A percentile compares a stretch with the other conserved stretches of the same genome.
These are phyloP conservation scores for Ophion ventricosus DNA, from an alignment of 2,888 invertebrate species.

Conservation along the genomic window DNA sequence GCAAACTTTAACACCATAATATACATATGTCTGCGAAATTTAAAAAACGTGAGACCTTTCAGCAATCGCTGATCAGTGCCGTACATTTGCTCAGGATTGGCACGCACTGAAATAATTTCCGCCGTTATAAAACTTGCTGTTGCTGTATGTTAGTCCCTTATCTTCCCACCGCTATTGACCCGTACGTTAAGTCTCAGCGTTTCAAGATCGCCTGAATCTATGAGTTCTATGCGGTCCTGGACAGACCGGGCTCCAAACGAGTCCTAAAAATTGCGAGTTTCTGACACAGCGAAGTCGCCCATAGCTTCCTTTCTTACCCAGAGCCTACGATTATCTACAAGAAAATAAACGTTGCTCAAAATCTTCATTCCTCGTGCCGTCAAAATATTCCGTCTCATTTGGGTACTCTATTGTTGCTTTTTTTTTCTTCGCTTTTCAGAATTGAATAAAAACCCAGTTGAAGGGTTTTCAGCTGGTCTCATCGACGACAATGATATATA, in stretches of 20 bases:
- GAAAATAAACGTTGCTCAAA: background rate
- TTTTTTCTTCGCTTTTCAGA: slow-evolving; percentile 87
- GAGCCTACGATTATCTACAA: too few species aligned
- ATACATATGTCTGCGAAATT: background rate
- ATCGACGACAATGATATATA: slow-evolving; percentile 99
- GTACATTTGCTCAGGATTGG: background rate
- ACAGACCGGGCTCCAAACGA: too few species aligned
- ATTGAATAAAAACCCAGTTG: slow-evolving; percentile 99
- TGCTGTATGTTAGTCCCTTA: too few species aligned
- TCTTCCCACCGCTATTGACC: too few species aligned
- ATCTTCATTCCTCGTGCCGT: too few species aligned
- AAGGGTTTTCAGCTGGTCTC: slow-evolving; percentile 99
- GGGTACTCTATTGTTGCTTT: background rate
- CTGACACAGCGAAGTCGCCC: too few species aligned
- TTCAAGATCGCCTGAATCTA: too few species aligned
- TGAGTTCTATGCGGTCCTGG: too few species aligned
- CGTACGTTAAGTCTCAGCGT: too few species aligned
- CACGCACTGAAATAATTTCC: background rate
- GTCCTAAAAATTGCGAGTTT: too few species aligned
- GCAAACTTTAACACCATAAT: background rate
- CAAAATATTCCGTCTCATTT: background rate
- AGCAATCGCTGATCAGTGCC: background rate
- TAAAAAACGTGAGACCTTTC: background rate
- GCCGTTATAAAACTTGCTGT: too few species aligned
- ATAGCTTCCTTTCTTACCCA: too few species aligned